These are phyloP conservation scores for Mastomys coucha DNA, from an alignment of 2,113 vertebrate species.

Conservation along the genomic window DNA sequence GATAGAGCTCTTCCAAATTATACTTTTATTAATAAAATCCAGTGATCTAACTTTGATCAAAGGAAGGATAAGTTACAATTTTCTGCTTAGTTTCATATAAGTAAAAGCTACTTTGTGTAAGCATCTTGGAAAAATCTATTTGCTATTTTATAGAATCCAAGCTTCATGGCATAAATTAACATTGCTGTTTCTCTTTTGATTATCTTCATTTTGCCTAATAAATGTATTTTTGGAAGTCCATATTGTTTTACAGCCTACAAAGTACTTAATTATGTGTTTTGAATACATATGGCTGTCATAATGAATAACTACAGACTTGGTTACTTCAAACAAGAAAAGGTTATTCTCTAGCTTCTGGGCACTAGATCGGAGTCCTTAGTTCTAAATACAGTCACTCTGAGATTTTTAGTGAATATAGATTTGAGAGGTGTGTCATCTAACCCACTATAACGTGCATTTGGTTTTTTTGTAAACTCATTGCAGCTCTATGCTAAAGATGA, in stretches of 20 bases:
- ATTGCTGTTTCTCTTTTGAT: not conserved
- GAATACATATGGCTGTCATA: not conserved
- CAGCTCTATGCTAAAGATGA: not conserved
- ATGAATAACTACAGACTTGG: not conserved
- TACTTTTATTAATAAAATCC: constrained; percentile 45
- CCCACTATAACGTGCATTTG: not conserved
- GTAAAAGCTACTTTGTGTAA: not conserved
- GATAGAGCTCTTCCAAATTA: not conserved
- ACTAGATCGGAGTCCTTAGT: not conserved
- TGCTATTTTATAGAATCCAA: not conserved
- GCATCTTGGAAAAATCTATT: not conserved
- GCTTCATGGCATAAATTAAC: not conserved
- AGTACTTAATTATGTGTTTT: not conserved
- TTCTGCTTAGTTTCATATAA: not conserved
- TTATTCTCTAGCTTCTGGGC: not conserved
- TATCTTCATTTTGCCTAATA: not conserved
- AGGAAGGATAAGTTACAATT: not conserved
- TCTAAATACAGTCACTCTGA: not conserved
- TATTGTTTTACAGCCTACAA: not conserved
- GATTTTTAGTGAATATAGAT: not conserved
- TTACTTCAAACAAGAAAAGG: not conserved
- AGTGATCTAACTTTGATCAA: not conserved
- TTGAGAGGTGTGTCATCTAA: not conserved
- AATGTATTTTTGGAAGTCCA: not conserved
- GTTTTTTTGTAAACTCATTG: not conserved